Evolutionary conservation across 2,797 vertebrate genomes (phyloP).

Genomic region (Cuniculus paca): DNA sequence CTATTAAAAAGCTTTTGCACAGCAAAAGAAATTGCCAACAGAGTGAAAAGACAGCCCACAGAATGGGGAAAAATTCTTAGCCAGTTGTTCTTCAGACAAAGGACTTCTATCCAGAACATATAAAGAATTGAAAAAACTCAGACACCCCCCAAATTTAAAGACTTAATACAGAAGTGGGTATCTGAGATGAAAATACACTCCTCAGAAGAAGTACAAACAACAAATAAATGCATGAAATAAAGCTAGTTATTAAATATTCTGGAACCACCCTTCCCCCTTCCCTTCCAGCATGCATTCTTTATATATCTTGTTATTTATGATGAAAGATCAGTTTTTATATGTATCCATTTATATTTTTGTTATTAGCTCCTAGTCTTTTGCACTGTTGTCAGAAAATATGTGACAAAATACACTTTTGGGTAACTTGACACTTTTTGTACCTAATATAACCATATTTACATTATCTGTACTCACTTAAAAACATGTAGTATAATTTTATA

Average conservation of each 20-base stretch:
- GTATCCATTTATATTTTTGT: background rate
- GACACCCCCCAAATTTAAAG: background rate
- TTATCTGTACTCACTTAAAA: background rate
- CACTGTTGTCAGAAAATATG: background rate
- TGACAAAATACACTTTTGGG: background rate
- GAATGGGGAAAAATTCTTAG: background rate
- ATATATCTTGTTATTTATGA: background rate
- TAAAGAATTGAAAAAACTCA: background rate
- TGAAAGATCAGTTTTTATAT: background rate
- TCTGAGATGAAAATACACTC: background rate
- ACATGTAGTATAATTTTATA: background rate
- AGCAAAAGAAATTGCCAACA: background rate
- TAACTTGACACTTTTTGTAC: background rate
- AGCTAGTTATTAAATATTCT: background rate
- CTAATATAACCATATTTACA: background rate
- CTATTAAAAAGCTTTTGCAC: background rate
- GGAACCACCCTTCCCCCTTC: background rate
- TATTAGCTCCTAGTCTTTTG: background rate
- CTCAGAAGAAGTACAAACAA: background rate
- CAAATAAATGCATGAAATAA: background rate
- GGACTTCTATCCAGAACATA: background rate
- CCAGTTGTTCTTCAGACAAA: background rate
- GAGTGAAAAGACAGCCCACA: background rate
- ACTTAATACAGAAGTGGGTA: background rate
- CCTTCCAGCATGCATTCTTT: background rate